Conservation (phyloP, 35 echinoderm and acorn worm genomes). For the Strongylocentrotus purpuratus region DNA sequence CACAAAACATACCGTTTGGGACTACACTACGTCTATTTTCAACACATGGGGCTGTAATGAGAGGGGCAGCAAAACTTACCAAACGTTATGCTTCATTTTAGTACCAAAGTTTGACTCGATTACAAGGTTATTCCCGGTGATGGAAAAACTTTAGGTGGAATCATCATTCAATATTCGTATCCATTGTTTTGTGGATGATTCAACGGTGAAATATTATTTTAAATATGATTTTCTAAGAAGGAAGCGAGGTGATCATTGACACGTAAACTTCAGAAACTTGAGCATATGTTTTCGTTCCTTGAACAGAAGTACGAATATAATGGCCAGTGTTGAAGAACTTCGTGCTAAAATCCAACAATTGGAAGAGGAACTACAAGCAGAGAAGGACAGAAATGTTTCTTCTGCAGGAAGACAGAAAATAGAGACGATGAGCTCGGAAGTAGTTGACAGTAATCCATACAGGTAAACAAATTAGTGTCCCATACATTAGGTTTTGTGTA, state of each 20-base stretch:
- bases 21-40: background rate
- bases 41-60: background rate
- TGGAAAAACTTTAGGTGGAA: no score
- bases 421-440: conserved; percentile 96
- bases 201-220: no score
- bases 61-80: background rate
- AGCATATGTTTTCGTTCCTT: background rate
- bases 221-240: no score
- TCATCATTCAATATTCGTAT: no score
- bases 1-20: background rate
- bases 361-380: background rate
- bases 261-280: background rate
- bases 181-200: no score
- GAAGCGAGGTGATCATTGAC: no score
- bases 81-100: conserved; percentile 40
- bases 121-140: no score
- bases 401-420: conserved; percentile 71
- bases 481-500: conserved; percentile 18
- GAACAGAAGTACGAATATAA: background rate
- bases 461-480: conserved; percentile 60
- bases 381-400: background rate
- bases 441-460: conserved; percentile 99
- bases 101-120: no score
- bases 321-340: conserved; percentile 16
- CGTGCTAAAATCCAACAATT: conserved; percentile 5